A percentile compares a stretch with the other conserved stretches of the same genome.
These are phyloP conservation scores for Penaeus japonicus DNA, from an alignment of 1,140 invertebrate genomes.

Conservation along the genomic window DNA sequence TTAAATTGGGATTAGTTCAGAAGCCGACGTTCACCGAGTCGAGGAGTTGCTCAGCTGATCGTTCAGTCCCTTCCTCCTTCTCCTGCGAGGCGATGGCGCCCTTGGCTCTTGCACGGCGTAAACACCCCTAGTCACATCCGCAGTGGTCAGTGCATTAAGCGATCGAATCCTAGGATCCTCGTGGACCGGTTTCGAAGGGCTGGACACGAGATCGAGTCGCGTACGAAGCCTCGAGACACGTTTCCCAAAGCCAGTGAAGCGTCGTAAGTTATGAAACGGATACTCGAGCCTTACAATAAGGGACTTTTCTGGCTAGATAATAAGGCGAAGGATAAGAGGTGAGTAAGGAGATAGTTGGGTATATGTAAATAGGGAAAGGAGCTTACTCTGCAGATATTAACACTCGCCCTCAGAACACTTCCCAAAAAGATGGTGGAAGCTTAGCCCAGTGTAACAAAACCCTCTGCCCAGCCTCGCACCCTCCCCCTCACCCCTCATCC, in stretches of 20 bases:
- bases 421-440: neutral
- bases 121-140: no score
- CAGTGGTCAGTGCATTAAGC: no score
- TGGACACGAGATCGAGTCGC: no score
- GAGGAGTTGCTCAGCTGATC: no score
- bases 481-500: no score
- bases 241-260: neutral
- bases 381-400: slow-evolving; percentile 25
- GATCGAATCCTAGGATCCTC: no score
- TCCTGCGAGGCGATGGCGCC: no score
- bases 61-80: no score
- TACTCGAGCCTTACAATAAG: slow-evolving; percentile 17
- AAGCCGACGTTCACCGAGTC: neutral
- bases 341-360: slow-evolving; percentile 29
- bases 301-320: slow-evolving; percentile 16
- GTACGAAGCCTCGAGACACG: neutral
- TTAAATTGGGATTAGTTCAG: slow-evolving; percentile 35
- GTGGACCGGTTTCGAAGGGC: neutral
- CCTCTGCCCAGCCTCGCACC: no score
- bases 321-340: slow-evolving; percentile 25
- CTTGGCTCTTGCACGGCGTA: no score
- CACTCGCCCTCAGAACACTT: slow-evolving; percentile 17
- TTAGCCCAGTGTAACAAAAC: no score
- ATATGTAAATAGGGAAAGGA: slow-evolving; percentile 36
- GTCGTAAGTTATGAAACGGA: slow-evolving; percentile 22